Evolutionary conservation across 2,888 invertebrate species (phyloP), one percentile per base, ranked within the genome.

Genomic region (Ptychoptera albimana): DNA sequence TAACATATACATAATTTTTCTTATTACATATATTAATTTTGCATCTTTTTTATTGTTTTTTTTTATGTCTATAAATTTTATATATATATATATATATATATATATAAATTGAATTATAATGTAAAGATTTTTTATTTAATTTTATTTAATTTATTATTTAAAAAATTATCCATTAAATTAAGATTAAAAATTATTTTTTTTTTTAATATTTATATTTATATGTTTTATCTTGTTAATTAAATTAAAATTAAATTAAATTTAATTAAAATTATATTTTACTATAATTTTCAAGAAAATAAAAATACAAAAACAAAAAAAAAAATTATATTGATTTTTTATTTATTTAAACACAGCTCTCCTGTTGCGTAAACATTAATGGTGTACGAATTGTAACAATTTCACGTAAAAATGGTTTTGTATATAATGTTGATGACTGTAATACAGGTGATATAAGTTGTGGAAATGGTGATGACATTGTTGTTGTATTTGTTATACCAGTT

Each of bases 301-400:
- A n/a, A n/a, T n/a, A n/a, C n/a, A n/a, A n/a, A n/a, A n/a, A n/a
- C n/a, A n/a, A n/a, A n/a, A n/a, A n/a, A n/a, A n/a, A n/a, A n/a
- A n/a, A n/a, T 23, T 23, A 5, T 23, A 7, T 23, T 23, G 7
- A 23, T 23, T 23, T 23, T 6, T 34, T 34, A 34, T 34, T 34
- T 34, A 34, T 36, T 70, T 77, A 79, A 58, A 79, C 78, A 61
- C 78, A 78, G 62, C 77, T 77, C 59, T 79, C 78, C 60, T 79
- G 73, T 56, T 67, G 75, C 56, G 73, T 75, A 49, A 74, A 75
- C 72, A 77, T 75, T 45, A 78, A 66, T 43, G 78, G 78, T 45
- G 77, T 78, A 55, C 77, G 68, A 43, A 77, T 75, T 29, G 78
- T 77, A 44, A 79, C 77, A 48, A 78, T 75, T 64, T 79, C 78